A percentile compares a stretch with the other conserved stretches of the same genome.
Evolutionary conservation across 1,140 invertebrate species (phyloP).

Genomic region (Saccostrea echinata): DNA sequence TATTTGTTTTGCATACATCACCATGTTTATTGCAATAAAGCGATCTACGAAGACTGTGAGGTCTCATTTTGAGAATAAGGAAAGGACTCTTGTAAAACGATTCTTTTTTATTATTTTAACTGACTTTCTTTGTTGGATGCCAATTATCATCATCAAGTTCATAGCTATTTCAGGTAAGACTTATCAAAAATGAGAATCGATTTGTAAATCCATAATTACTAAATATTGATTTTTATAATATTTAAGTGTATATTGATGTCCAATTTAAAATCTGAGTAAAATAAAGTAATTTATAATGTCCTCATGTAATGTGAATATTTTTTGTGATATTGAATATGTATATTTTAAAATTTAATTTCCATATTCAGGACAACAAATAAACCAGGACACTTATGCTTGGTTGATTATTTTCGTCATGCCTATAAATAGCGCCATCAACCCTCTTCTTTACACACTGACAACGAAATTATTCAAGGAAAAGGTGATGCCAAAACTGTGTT

Average conservation of each 20-base stretch:
- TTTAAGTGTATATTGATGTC: too few relatives aligned
- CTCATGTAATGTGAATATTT: background rate
- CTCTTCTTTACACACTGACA: constrained; percentile 43
- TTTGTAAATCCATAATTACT: too few relatives aligned
- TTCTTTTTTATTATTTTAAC: constrained; percentile 40
- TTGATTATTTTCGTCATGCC: constrained; percentile 42
- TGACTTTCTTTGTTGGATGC: constrained; percentile 33
- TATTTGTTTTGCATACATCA: constrained; percentile 25
- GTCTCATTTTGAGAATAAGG: constrained; percentile 27
- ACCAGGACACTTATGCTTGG: constrained; percentile 58
- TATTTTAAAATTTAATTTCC: background rate
- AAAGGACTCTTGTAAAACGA: constrained; percentile 19
- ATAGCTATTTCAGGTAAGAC: constrained; percentile 23
- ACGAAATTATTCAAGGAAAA: constrained; percentile 43
- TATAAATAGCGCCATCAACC: constrained; percentile 44
- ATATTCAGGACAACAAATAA: constrained; percentile 2
- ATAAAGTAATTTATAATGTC: too few relatives aligned
- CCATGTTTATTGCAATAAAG: constrained; percentile 33
- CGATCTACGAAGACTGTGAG: constrained; percentile 7
- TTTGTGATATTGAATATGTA: background rate
- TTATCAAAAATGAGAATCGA: background rate
- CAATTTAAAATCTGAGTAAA: too few relatives aligned
- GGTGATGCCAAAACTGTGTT: constrained; percentile 28
- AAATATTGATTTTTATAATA: too few relatives aligned
- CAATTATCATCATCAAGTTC: constrained; percentile 38